A percentile compares a stretch with the other conserved stretches of the same genome.
Evolutionary conservation across 1,140 invertebrate species (phyloP).

Genomic region (Macrostomum lignano): DNA sequence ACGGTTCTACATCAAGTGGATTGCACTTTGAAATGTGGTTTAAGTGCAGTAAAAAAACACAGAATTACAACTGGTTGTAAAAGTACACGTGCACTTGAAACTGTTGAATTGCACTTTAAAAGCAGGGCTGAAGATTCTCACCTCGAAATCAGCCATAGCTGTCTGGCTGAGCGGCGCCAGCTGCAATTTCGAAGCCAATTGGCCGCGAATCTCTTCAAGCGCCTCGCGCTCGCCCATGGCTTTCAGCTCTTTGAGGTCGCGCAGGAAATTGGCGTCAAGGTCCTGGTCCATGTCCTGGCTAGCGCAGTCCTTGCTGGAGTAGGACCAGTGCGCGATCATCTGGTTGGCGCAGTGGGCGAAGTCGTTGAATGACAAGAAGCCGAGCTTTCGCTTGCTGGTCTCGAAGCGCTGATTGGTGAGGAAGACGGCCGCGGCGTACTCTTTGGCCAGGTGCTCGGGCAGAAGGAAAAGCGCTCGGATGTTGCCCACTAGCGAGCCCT

Average conservation of each 20-base stretch:
- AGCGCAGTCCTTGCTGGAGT: constrained; percentile 27
- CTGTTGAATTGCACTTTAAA: no score
- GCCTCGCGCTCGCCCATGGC: constrained; percentile 52
- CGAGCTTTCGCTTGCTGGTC: constrained; percentile 58
- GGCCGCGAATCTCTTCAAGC: no score
- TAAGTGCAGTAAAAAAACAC: no score
- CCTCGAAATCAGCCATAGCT: no score
- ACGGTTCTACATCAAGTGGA: no score
- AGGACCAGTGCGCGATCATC: constrained; percentile 62
- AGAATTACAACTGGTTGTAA: no score
- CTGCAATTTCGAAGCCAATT: no score
- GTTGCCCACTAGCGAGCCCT: constrained; percentile 52
- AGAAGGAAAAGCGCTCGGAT: constrained; percentile 54
- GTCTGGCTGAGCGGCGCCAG: no score
- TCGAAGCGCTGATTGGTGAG: constrained; percentile 68
- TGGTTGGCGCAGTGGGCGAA: constrained; percentile 55
- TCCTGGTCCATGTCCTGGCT: constrained; percentile 46
- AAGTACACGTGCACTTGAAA: no score
- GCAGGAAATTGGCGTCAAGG: constrained; percentile 61
- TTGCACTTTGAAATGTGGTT: no score
- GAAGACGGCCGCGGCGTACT: constrained; percentile 70
- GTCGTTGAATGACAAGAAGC: constrained; percentile 55
- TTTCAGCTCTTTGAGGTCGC: constrained; percentile 53
- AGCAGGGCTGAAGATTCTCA: no score
- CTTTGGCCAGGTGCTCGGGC: constrained; percentile 48